A percentile compares a stretch with the other conserved stretches of the same genome.
Evolutionary conservation across 2,113 vertebrate species (phyloP).

Genomic region (Leuciscus idus): DNA sequence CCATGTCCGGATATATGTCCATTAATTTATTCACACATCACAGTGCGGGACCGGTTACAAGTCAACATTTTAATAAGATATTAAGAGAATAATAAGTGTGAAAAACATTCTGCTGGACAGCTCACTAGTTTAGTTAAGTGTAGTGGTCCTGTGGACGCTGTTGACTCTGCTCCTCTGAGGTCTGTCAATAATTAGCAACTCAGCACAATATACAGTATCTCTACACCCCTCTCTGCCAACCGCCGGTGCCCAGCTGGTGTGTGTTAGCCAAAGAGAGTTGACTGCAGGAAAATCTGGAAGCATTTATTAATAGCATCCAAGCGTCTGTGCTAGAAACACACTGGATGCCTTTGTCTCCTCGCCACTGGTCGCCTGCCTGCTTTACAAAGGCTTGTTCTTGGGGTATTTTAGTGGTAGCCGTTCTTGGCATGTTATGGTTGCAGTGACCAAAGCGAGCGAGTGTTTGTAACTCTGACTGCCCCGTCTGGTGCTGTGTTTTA

Average conservation of each 20-base stretch:
- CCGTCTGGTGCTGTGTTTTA: not conserved
- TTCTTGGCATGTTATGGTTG: not conserved
- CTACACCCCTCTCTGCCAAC: slow-evolving; percentile 2
- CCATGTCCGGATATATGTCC: too few relatives aligned
- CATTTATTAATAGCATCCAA: slow-evolving; percentile 49
- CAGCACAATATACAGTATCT: slow-evolving; percentile 52
- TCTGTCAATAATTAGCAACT: slow-evolving; percentile 54
- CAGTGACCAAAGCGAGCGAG: not conserved
- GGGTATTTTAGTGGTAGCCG: not conserved
- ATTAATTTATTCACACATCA: too few relatives aligned
- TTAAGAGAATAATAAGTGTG: too few relatives aligned
- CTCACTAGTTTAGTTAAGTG: not conserved
- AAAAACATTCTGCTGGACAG: not conserved
- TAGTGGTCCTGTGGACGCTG: slow-evolving; percentile 10
- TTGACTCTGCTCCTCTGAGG: slow-evolving; percentile 30
- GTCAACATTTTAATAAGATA: too few relatives aligned
- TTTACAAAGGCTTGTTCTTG: not conserved
- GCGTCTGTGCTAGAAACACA: slow-evolving; percentile 34
- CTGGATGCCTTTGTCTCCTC: slow-evolving; percentile 40
- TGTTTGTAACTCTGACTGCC: not conserved
- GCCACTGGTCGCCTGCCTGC: slow-evolving; percentile 5
- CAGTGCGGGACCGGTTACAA: too few relatives aligned
- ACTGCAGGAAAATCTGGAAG: slow-evolving; percentile 32
- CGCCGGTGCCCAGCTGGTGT: slow-evolving; percentile 7
- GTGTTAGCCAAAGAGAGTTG: not conserved